phyloP scores from a whole-genome alignment of 1,140 invertebrate species.

The Trachymyrmex septentrionalis region DNA sequence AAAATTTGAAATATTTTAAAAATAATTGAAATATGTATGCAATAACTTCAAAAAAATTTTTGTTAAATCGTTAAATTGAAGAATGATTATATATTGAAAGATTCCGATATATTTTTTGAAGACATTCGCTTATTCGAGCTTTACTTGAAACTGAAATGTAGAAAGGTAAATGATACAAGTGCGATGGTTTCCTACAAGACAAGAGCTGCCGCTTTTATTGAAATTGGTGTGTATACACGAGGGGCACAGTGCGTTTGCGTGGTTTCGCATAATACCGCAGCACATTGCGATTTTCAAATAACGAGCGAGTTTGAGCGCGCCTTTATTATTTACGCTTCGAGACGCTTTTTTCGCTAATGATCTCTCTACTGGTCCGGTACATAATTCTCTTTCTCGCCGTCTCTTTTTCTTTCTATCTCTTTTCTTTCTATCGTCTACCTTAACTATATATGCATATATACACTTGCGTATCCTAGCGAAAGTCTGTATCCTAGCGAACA shows the following conservation, averaged over 20 bases:
- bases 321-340: background rate
- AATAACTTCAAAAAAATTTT: too few relatives aligned
- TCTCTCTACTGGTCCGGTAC: conserved; percentile 53
- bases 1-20: too few relatives aligned
- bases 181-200: conserved; percentile 62
- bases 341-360: background rate
- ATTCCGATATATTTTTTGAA: background rate
- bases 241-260: conserved; percentile 61
- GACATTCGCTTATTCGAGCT: background rate
- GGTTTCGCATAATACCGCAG: conserved; percentile 36
- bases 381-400: background rate
- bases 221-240: conserved; percentile 67
- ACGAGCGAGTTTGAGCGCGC: conserved; percentile 38
- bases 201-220: conserved; percentile 69
- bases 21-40: too few relatives aligned
- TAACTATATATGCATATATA: conserved; percentile 48
- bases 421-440: background rate
- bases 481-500: background rate
- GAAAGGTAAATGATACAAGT: background rate
- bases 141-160: background rate
- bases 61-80: too few relatives aligned
- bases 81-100: too few relatives aligned
- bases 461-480: conserved; percentile 29
- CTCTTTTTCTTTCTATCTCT: background rate
- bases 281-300: conserved; percentile 25